Evolutionary conservation across 2,797 vertebrate species (phyloP).

Genomic region (Hyperoplus immaculatus): DNA sequence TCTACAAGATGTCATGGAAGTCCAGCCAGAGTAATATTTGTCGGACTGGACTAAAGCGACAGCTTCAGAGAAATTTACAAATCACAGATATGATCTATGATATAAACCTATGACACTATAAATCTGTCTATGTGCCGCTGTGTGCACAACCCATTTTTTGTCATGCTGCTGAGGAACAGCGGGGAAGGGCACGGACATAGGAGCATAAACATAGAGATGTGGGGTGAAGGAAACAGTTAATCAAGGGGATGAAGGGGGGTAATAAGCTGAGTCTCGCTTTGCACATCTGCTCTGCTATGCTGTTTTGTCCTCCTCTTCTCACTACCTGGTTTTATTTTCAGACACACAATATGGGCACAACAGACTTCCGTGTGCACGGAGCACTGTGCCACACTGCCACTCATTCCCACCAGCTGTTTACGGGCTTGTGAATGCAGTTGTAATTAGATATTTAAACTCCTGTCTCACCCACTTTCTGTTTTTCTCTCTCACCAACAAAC

Average conservation of each 20-base stretch:
- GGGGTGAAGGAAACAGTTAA: conserved; percentile 9
- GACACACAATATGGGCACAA: conserved; percentile 24
- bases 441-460: conserved; percentile 76
- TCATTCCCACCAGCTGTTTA: conserved; percentile 76
- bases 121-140: not conserved
- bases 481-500: conserved; percentile 38
- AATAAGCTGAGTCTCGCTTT: not conserved
- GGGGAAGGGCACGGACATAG: conserved; percentile 36
- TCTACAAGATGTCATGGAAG: not conserved
- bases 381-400: conserved; percentile 71
- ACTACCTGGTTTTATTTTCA: conserved; percentile 24
- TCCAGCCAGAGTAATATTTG: not conserved
- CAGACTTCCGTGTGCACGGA: conserved; percentile 46
- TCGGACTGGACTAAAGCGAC: not conserved
- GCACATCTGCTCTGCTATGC: conserved; percentile 34
- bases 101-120: not conserved
- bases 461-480: conserved; percentile 43
- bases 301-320: conserved; percentile 47
- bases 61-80: not conserved
- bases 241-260: not conserved
- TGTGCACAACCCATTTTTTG: conserved; percentile 62
- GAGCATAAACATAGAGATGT: conserved; percentile 6
- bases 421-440: conserved; percentile 71
- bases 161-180: conserved; percentile 59
- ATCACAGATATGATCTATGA: not conserved